phyloP scores from a whole-genome alignment of 2,888 invertebrate genomes.

The Melolontha melolontha region DNA sequence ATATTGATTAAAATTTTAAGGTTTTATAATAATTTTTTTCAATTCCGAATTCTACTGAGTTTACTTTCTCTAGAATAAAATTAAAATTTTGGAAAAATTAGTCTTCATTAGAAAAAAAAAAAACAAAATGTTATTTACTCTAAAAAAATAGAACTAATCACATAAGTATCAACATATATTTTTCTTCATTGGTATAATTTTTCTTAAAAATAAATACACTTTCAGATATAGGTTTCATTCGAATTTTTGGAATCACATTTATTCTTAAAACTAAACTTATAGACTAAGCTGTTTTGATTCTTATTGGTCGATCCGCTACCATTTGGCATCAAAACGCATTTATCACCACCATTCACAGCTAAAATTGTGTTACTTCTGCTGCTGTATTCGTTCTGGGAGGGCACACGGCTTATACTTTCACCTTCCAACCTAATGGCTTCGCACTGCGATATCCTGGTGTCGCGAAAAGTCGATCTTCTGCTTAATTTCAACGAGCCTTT shows the following conservation, averaged over 20 bases:
- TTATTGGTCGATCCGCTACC: constrained; percentile 1
- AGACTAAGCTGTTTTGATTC: constrained; percentile 2
- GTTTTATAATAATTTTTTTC: too few species aligned
- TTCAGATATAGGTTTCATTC: constrained; percentile 23
- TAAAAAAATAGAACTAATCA: not conserved
- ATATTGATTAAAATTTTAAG: too few species aligned
- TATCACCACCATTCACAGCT: constrained; percentile 22
- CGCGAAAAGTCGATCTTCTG: constrained; percentile 20
- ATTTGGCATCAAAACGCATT: constrained; percentile 2
- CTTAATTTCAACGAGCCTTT: constrained; percentile 50
- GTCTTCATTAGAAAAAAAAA: too few species aligned
- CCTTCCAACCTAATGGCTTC: constrained; percentile 27
- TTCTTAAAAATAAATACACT: not conserved
- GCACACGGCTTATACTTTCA: constrained; percentile 12
- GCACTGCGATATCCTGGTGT: constrained; percentile 22
- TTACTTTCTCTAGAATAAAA: too few species aligned
- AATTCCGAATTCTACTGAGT: too few species aligned
- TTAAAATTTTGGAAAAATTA: too few species aligned
- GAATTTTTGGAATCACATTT: constrained; percentile 22
- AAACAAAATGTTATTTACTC: not conserved
- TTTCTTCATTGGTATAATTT: constrained; percentile 3
- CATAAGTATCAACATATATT: not conserved
- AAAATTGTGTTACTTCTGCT: constrained; percentile 8
- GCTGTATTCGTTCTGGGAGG: constrained; percentile 16
- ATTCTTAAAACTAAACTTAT: constrained; percentile 23